Evolutionary conservation across 2,113 vertebrate genomes (phyloP).

Genomic region (Cavia porcellus): DNA sequence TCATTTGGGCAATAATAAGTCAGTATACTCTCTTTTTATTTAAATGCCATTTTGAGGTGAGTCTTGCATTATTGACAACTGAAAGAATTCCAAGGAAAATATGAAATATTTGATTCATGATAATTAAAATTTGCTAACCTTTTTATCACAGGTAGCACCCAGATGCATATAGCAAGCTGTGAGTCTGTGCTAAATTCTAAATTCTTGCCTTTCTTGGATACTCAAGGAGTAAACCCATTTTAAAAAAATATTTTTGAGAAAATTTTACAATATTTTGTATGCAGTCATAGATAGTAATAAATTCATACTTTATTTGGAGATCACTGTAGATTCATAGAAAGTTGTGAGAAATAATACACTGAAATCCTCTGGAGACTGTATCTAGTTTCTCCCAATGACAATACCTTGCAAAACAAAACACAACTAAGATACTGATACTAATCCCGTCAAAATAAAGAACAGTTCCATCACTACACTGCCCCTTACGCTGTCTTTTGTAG

Average conservation of each 20-base stretch:
- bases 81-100: not conserved
- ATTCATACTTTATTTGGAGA: not conserved
- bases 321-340: not conserved
- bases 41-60: not conserved
- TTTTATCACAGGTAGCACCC: not conserved
- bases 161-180: not conserved
- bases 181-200: not conserved
- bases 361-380: not conserved
- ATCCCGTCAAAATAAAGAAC: not conserved
- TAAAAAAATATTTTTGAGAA: not conserved
- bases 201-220: not conserved
- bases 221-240: not conserved
- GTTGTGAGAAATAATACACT: not conserved
- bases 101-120: not conserved
- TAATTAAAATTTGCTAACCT: not conserved
- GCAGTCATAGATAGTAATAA: not conserved
- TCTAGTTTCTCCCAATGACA: not conserved
- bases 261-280: not conserved
- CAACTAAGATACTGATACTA: not conserved
- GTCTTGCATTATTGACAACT: constrained; percentile 6
- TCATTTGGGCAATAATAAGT: not conserved
- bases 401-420: not conserved
- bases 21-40: not conserved
- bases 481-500: not conserved
- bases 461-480: not conserved